Evolutionary conservation across 1,140 invertebrate species (phyloP), one percentile per base, ranked within the genome.

Genomic region (Drosophila burlai): DNA sequence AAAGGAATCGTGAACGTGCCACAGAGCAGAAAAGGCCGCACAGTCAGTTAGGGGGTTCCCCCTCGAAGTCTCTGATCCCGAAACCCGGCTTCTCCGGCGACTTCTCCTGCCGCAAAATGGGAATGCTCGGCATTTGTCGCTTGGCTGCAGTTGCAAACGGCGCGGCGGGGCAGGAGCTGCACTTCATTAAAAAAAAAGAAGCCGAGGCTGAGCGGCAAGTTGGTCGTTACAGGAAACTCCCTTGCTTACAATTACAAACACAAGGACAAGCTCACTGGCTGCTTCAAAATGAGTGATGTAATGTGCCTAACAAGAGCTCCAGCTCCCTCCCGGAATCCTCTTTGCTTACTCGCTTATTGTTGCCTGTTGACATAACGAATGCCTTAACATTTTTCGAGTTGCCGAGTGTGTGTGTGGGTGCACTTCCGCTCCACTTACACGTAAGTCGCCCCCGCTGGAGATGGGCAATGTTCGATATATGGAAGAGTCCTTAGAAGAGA

Each of bases 341-440:
- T 24, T 62, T 57, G 38, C 63, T 24, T 47, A 38, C 58, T 57
- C 45, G 66, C 64, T 71, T 67, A 87, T 87, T 87, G 85, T 85
- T 90, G 84, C 84, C 76, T 89, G 85, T 89, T 90, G 85, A 90
- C 78, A 89, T 89, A 89, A 89, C 84, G 85, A 90, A 89, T 89
- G 81, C 77, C 84, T 81, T 81, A 89, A 87, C 83, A 87, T 87
- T 83, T 81, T 82, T 80, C 66, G 75, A 79, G 76, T 72, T 79
- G 66, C 58, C 66, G 43, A 21, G 46, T 40, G 47, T 42, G 46
- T 64, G 24, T 67, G 38, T 54, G 43, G 64, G 77, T 89, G 63
- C 68, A 89, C 81, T 84, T 87, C 78, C 81, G 84, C 84, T 87
- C 84, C 84, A 87, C 84, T 87, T 87, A 89, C 83, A 86, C 84